Evolutionary conservation across 2,888 invertebrate genomes (phyloP).

Genomic region (Catocala sponsa): DNA sequence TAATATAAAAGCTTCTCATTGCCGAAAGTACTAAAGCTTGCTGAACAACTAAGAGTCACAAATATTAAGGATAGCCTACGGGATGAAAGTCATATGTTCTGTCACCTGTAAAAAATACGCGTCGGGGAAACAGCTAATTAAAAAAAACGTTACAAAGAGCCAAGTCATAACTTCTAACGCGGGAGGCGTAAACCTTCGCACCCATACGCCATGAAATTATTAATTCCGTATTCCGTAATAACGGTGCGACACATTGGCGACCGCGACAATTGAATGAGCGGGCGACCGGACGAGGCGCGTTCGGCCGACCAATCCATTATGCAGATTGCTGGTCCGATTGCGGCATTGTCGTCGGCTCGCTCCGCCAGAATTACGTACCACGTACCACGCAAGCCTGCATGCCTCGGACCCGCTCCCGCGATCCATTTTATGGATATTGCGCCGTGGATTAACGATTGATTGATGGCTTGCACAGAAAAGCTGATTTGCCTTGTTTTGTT

Average conservation of each 20-base stretch:
- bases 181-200: constrained; percentile 36
- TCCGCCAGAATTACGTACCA: constrained; percentile 73
- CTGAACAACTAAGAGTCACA: no score
- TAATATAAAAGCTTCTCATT: no score
- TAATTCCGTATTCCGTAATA: constrained; percentile 83
- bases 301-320: constrained; percentile 87
- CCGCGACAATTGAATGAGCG: constrained; percentile 86
- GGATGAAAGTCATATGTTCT: no score
- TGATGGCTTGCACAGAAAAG: constrained; percentile 73
- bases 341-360: constrained; percentile 83
- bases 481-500: constrained; percentile 64
- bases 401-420: constrained; percentile 51
- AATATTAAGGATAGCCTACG: no score
- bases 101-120: no score
- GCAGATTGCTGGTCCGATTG: constrained; percentile 86
- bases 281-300: constrained; percentile 76
- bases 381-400: constrained; percentile 51
- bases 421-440: constrained; percentile 78
- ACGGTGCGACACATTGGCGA: constrained; percentile 81
- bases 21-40: no score
- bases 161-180: constrained; percentile 25
- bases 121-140: no score
- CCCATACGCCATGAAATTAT: constrained; percentile 71
- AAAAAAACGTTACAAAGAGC: neutral
- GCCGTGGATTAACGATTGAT: constrained; percentile 81